phyloP scores from a whole-genome alignment of 1,140 invertebrate species.

The Psix sp. region DNA sequence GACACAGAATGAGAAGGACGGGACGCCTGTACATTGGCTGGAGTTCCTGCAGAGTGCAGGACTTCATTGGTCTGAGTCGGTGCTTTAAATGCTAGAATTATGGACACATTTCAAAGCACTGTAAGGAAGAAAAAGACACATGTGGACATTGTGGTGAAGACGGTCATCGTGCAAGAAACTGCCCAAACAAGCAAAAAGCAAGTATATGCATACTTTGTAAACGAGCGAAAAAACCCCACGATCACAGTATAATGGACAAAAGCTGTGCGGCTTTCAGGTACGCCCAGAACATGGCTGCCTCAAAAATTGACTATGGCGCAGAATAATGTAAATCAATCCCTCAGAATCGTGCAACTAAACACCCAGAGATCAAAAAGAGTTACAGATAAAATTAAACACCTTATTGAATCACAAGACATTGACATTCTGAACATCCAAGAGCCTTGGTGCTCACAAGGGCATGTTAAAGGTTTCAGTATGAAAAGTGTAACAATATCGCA shows the following conservation, averaged over 20 bases:
- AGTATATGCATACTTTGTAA: constrained; percentile 26
- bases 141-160: constrained; percentile 39
- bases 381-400: not conserved
- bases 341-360: constrained; percentile 16
- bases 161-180: constrained; percentile 24
- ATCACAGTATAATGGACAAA: not conserved
- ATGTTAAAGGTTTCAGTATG: constrained; percentile 2
- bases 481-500: not conserved
- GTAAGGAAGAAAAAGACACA: constrained; percentile 1
- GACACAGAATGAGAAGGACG: constrained; percentile 1
- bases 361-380: constrained; percentile 6
- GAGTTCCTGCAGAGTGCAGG: constrained; percentile 11
- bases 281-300: not conserved
- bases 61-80: constrained; percentile 22
- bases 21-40: constrained; percentile 29
- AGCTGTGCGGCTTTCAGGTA: constrained; percentile 9
- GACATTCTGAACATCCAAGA: constrained; percentile 8
- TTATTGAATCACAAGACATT: not conserved
- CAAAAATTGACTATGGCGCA: constrained; percentile 16
- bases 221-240: constrained; percentile 6
- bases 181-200: constrained; percentile 7
- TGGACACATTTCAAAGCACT: constrained; percentile 49
- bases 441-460: not conserved
- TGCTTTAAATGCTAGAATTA: constrained; percentile 58
- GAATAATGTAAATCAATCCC: not conserved